A percentile compares a stretch with the other conserved stretches of the same genome.
These are phyloP conservation scores for Bruchidius siliquastri DNA, from an alignment of 2,888 invertebrate genomes.

Conservation along the genomic window DNA sequence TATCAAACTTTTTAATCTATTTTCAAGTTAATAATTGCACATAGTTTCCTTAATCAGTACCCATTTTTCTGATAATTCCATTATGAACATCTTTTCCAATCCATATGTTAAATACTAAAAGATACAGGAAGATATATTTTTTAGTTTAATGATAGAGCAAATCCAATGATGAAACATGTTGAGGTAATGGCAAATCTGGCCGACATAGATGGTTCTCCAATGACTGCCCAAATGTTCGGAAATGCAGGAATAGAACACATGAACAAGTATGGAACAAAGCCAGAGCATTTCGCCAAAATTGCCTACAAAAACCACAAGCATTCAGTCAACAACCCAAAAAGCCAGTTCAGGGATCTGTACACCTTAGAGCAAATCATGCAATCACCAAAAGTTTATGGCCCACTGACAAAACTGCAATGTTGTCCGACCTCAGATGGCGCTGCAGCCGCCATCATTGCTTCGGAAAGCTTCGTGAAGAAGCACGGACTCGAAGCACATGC, in stretches of 20 bases:
- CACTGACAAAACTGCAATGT: constrained; percentile 93
- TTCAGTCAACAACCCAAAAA: constrained; percentile 92
- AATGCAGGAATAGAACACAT: constrained; percentile 95
- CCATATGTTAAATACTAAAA: no score
- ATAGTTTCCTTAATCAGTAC: no score
- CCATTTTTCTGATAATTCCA: no score
- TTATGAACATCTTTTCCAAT: no score
- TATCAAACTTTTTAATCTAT: no score
- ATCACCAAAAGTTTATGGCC: constrained; percentile 84
- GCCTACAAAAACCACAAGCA: constrained; percentile 97
- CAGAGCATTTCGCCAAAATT: constrained; percentile 93
- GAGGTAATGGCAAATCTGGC: constrained; percentile 77
- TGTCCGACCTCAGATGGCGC: constrained; percentile 99
- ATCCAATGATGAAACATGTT: constrained; percentile 86
- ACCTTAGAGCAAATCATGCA: constrained; percentile 83
- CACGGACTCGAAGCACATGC: constrained; percentile 81
- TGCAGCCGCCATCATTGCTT: constrained; percentile 87
- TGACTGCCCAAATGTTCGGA: constrained; percentile 94
- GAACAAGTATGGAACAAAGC: constrained; percentile 89
- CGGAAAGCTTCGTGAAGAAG: constrained; percentile 82
- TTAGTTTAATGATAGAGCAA: constrained; percentile 70
- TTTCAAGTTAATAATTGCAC: no score
- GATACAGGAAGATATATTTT: not conserved
- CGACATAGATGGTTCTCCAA: constrained; percentile 77
- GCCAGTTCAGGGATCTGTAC: constrained; percentile 91